phyloP scores from a whole-genome alignment of 2,113 vertebrate species.

The Calonectris borealis region DNA sequence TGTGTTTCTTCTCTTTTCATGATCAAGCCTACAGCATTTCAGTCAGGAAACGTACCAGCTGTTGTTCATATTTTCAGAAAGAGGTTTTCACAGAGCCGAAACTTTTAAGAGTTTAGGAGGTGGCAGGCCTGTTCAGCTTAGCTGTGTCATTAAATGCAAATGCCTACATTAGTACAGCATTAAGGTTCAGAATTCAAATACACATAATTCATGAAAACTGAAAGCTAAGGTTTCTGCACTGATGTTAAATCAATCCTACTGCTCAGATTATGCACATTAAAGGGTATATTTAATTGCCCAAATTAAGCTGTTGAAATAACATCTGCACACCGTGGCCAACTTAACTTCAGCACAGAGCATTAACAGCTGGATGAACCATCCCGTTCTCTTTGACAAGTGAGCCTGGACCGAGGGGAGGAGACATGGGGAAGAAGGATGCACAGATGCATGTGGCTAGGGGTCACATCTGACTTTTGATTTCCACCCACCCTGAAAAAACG shows the following conservation, averaged over 20 bases:
- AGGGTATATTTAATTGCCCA: neutral
- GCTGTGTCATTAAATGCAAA: conserved; percentile 16
- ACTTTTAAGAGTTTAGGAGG: conserved; percentile 19
- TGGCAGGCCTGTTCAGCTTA: neutral
- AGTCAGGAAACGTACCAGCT: neutral
- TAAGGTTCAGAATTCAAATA: conserved; percentile 38
- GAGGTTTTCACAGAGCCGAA: neutral
- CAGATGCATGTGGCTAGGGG: neutral
- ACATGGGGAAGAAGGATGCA: too few relatives aligned
- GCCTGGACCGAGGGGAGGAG: neutral
- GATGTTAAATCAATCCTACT: conserved; percentile 15
- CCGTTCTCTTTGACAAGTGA: neutral
- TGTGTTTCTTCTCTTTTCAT: conserved; percentile 10
- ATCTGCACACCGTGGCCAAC: neutral
- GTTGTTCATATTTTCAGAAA: neutral
- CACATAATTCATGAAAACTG: conserved; percentile 7
- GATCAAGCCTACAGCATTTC: conserved; percentile 1
- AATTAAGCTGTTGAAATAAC: neutral
- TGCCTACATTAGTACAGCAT: neutral
- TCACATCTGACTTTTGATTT: neutral
- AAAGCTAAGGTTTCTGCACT: neutral
- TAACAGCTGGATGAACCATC: neutral
- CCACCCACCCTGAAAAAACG: neutral
- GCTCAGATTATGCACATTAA: neutral
- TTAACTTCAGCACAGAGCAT: neutral